Evolutionary conservation across 2,888 invertebrate species (phyloP).

Genomic region (Drosophila histrio): DNA sequence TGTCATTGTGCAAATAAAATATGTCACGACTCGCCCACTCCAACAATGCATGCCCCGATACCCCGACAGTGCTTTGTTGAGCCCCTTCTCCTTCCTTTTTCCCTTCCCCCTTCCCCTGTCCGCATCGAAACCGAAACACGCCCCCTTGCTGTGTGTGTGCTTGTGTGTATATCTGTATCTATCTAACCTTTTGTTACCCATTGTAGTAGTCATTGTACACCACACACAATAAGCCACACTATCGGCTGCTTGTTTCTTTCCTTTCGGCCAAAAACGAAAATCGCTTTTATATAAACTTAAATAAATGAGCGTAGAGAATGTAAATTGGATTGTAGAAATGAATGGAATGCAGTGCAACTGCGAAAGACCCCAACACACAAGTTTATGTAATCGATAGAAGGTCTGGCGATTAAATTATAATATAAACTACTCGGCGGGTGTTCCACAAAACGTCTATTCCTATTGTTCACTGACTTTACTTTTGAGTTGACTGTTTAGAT

Average conservation of each 20-base stretch:
- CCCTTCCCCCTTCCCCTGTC: background rate
- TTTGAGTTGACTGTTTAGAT: too few species aligned
- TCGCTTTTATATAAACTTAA: conserved; percentile 73
- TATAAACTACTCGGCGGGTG: conserved; percentile 11
- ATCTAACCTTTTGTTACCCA: conserved; percentile 77
- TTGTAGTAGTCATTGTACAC: conserved; percentile 66
- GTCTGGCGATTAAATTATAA: conserved; percentile 12
- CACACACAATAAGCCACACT: conserved; percentile 64
- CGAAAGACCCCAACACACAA: conserved; percentile 12
- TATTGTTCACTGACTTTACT: background rate
- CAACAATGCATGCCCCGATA: conserved; percentile 26
- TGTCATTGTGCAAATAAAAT: conserved; percentile 82
- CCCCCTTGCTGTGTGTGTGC: conserved; percentile 47
- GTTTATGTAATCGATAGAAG: conserved; percentile 16
- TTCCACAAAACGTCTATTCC: background rate
- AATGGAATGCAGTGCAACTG: conserved; percentile 21
- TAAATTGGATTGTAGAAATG: conserved; percentile 39
- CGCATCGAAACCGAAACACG: conserved; percentile 58
- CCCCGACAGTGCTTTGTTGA: conserved; percentile 12
- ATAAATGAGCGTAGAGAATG: conserved; percentile 49
- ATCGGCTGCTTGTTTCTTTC: conserved; percentile 47
- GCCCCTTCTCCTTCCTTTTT: background rate
- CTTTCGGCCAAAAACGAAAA: conserved; percentile 45
- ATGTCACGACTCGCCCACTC: conserved; percentile 80
- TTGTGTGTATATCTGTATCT: conserved; percentile 20